Evolutionary conservation across 2,113 vertebrate genomes (phyloP), one percentile per base, ranked within the genome.

Genomic region (Steatornis caripensis): DNA sequence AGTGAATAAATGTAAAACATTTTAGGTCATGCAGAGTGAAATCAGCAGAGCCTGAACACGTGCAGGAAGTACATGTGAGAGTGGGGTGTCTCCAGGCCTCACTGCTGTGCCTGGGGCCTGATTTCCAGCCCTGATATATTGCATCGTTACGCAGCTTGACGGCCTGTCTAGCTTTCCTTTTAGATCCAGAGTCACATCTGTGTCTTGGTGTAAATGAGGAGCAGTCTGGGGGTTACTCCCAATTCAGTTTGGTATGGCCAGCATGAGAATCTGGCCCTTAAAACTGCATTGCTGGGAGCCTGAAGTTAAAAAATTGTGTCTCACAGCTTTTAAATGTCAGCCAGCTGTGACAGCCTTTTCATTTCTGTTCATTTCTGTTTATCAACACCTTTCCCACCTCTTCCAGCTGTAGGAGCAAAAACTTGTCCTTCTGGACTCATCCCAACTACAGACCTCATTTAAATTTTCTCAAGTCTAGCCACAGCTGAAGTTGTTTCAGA

Each of bases 331-430:
- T 57, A 91, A 87, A 92, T 51, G 41, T 57, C 84, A 87, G 65
- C 62, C 30, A 97, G 84, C 36, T 81, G 60, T 21, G 34, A 12
- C 53, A 93, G 37, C 18, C 21, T 77, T 87, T 90, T 48, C 1
- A 71, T 87, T 91, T 88, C 65, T 89, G 54, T 43, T 93, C 15
- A n/a, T 84, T 96, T 93, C 65, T 96, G 43, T 85, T 95, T 78
- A 80, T 90, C 84, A 90, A 79, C 81, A 75, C 64, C 58, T 95
- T 89, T 78, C 36, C 89, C 51, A 75, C 10, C 65, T 94, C 58
- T 78, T 83, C 43, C 30, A 0, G 0, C 46, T 65, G 30, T 46
- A 93, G 30, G 29, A 95, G 72, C 41, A 45, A 41, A 83, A 84
- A 85, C 36, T 79, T 95, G 45, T 80, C 53, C 39, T 89, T 64